Evolutionary conservation across 2,888 invertebrate genomes (phyloP), one percentile per base, ranked within the genome.

Genomic region (Dusona sp.): DNA sequence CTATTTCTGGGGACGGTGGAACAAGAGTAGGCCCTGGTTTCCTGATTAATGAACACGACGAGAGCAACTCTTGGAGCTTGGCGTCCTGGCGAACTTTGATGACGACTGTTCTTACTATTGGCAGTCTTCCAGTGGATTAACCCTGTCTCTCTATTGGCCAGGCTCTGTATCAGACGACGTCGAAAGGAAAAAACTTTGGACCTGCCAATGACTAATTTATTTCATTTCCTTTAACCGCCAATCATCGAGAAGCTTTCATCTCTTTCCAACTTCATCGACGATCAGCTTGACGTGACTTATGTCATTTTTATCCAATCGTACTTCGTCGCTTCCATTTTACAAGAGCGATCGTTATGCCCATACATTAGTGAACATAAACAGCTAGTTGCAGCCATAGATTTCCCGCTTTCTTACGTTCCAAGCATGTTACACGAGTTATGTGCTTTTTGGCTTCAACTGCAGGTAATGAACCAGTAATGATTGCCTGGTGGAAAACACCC

Each of bases 11-110:
- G 77, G 78, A 83, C 80, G 83, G 67, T 72, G 77, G 72, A 65
- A 79, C 51, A 72, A 79, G 83, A 79, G 83, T 86, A 70, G 79
- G 79, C 51, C 54, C 74, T 67, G 88, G 88, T 90, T 90, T 91
- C 88, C 92, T 92, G 92, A 92, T 92, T 92, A 92, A 92, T 90
- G 91, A 91, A 91, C 90, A 88, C 89, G 87, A 86, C 90, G 88
- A 84, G 87, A 85, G 89, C 79, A 73, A 85, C 87, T 87, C 85
- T 83, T 88, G 83, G 72, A 80, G 82, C 74, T 68, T 48, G 61
- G 67, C 45, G 45, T 29, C 36, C 70, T 22, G 25, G n/a, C 33
- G 9, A 57, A 54, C 9, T 77, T 33, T 33, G 25, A 13, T 25
- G 42, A 38, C 13, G 29, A 73, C 51, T 33, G 16, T 65, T 51